Evolutionary conservation across 2,888 invertebrate species (phyloP), one percentile per base, ranked within the genome.

Genomic region (Acleris laterana): DNA sequence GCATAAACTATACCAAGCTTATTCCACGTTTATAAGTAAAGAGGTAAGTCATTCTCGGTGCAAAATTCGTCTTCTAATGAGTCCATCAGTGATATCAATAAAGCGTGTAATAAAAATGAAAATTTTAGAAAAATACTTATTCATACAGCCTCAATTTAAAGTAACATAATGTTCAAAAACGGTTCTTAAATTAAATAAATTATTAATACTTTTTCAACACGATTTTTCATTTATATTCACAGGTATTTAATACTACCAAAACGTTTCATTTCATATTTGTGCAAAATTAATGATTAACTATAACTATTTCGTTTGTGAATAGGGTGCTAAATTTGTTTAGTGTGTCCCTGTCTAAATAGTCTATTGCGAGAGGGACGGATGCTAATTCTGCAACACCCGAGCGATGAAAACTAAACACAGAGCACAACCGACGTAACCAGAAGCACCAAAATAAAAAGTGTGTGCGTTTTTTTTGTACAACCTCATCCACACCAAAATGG

Each of bases 371-470:
- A 17, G 46, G 44, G 46, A 46, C 46, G 46, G 17, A 17, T 46
- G 46, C 46, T 16, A 17, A 46, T 6, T n/a, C 7, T 16, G 46
- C 17, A 46, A 16, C 46, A 46, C 6, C 46, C 46, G 46, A 17
- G n/a, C 3, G 46, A n/a, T n/a, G 6, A 46, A n/a, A 46, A 38
- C 38, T 38, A 38, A 32, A 38, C 38, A 38, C 3, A 32, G 32
- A 55, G 83, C 81, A 87, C 86, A 87, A 88, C 85, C 84, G 74
- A 82, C 70, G 61, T 83, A 75, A 80, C 76, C 75, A 77, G 72
- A 84, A 85, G 73, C 72, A 72, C 71, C 73, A 63, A 73, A 71
- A 71, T 67, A 28, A 61, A 67, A 44, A 71, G 69, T 68, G 74
- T 81, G 80, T 82, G 80, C 77, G 77, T 77, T 78, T 75, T 69